Evolutionary conservation across 1,140 invertebrate genomes (phyloP).

Genomic region (Lepidurus arcticus): DNA sequence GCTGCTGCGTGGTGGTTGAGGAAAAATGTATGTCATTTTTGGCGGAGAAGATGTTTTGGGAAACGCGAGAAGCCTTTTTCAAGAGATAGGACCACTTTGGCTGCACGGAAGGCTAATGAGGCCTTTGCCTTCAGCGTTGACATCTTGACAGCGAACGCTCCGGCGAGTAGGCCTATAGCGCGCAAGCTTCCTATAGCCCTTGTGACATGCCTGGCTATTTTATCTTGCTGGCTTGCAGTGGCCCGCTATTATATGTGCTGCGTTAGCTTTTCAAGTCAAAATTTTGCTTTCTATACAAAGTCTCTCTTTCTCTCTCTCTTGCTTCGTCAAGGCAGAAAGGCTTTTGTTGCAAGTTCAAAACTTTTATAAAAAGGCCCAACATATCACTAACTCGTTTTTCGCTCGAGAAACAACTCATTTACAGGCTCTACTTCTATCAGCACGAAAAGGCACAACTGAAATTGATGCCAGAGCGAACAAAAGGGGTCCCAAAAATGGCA

Average conservation of each 20-base stretch:
- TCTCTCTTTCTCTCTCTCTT: background rate
- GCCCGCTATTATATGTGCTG: background rate
- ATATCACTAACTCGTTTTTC: background rate
- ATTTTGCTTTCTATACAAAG: background rate
- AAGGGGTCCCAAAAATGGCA: background rate
- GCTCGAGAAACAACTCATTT: background rate
- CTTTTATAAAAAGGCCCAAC: background rate
- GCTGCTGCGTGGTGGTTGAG: background rate
- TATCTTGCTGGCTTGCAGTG: slow-evolving; percentile 10
- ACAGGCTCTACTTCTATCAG: background rate
- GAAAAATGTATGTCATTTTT: background rate
- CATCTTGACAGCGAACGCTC: slow-evolving; percentile 8
- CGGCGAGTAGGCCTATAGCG: background rate
- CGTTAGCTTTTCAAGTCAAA: slow-evolving; percentile 19
- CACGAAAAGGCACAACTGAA: background rate
- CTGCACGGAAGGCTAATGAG: slow-evolving; percentile 3
- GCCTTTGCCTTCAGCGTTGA: slow-evolving; percentile 20
- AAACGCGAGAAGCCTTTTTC: slow-evolving; percentile 4
- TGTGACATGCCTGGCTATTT: slow-evolving; percentile 1
- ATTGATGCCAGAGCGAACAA: background rate
- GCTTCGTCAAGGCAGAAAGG: background rate
- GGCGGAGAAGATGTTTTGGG: background rate
- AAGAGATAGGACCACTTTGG: slow-evolving; percentile 8
- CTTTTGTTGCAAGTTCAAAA: too few species aligned
- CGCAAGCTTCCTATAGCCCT: background rate